Evolutionary conservation across 1,140 invertebrate species (phyloP), one percentile per base, ranked within the genome.

Genomic region (Chrysomallon squamiferum): DNA sequence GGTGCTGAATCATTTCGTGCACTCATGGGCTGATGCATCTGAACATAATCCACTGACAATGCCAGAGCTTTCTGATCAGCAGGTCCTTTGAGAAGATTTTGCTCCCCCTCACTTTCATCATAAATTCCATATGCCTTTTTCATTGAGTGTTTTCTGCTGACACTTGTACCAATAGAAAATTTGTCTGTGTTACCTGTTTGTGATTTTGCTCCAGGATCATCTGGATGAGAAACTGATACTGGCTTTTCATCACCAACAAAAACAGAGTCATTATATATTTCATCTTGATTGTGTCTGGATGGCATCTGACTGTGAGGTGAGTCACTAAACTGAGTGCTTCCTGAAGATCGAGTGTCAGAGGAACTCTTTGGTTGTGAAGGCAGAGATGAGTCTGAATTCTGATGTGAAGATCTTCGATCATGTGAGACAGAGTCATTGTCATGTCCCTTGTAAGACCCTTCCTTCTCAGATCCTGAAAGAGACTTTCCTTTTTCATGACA

Each of bases 121-220:
- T 68, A 76, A 60, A 72, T 75, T 7, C 79, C 77, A 62, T 79
- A 81, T 11, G 79, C 77, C 59, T 74, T 76, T 69, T 75, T 76
- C 75, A 81, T 76, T 27, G 77, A 78, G 33, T 65, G 64, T 22
- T 72, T 74, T 43, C 78, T 66, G 45, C 65, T 71, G 29, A 73
- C 30, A 32, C 45, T 65, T 25, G 41, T 22, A 33, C 38, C 56
- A 15, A n/a, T 18, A 25, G 20, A 41, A 59, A 58, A 33, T 32
- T 65, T 62, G 49, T 59, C 59, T 41, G 43, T 33, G 30, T 41
- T 50, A 15, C 13, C 60, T 43, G 64, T 56, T 9, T 59, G 61
- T 27, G 45, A 5, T 38, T 13, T 3, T 13, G 35, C 54, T 59
- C 35, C 59, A 5, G 32, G 59, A 18, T 66, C 61, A 27, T 50